These are phyloP conservation scores for Loriculus beryllinus DNA, from an alignment of 2,797 vertebrate genomes.

Conservation along the genomic window DNA sequence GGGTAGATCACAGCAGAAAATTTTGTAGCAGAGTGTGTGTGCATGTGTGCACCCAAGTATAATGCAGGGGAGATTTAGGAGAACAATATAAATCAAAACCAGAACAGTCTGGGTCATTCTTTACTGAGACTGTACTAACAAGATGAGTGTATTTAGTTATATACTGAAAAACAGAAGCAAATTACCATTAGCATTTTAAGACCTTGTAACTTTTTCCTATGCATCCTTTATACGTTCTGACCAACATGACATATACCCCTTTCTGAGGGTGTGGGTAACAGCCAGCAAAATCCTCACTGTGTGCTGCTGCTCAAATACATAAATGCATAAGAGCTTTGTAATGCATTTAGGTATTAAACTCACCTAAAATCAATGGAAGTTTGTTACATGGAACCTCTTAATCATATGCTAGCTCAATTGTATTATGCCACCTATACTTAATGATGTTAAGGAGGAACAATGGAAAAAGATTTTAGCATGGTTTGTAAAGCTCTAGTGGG, in stretches of 20 bases:
- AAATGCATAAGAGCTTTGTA: background rate
- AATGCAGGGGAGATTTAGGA: background rate
- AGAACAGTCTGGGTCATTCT: background rate
- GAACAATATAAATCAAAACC: background rate
- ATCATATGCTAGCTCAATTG: background rate
- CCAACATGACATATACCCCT: background rate
- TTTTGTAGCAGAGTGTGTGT: background rate
- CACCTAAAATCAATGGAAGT: background rate
- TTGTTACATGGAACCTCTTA: background rate
- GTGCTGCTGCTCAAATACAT: background rate
- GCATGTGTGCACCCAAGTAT: background rate
- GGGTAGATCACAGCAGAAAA: background rate
- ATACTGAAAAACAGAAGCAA: background rate
- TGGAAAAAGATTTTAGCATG: background rate
- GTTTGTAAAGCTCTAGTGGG: background rate
- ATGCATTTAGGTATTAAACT: background rate
- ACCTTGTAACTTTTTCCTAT: background rate
- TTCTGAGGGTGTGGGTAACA: background rate
- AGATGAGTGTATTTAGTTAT: background rate
- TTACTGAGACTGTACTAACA: background rate
- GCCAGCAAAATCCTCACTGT: background rate
- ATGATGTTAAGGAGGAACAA: background rate
- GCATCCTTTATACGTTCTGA: background rate
- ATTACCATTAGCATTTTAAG: background rate
- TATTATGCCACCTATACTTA: background rate